Conservation (phyloP, 2,797 vertebrate species). For the Capromys pilorides region DNA sequence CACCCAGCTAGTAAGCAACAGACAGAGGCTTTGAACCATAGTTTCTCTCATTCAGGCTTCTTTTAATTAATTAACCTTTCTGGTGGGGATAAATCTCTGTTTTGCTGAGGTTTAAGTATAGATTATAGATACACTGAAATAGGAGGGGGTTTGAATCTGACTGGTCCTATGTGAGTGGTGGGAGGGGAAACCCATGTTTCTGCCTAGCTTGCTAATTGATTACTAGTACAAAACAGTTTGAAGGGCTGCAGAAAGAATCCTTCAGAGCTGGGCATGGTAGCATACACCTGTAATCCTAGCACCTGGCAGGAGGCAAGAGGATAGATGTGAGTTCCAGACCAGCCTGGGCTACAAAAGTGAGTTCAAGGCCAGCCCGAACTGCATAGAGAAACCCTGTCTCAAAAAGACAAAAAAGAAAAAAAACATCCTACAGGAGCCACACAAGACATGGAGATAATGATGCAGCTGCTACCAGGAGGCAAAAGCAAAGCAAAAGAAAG, state of each 20-base stretch:
- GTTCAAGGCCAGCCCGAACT: no score
- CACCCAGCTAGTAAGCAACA: background rate
- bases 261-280: background rate
- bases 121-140: background rate
- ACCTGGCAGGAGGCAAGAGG: no score
- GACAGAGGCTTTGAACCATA: background rate
- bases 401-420: no score
- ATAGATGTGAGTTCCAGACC: no score
- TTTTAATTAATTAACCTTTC: background rate
- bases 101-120: background rate
- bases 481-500: background rate
- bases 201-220: background rate
- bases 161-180: background rate
- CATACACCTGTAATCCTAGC: no score
- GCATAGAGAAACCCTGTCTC: no score
- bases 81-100: background rate
- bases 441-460: background rate
- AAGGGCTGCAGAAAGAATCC: background rate
- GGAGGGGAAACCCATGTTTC: background rate
- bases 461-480: background rate
- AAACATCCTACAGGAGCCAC: no score
- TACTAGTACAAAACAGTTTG: background rate
- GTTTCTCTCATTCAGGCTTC: background rate
- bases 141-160: background rate
- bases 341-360: no score